These are phyloP conservation scores for Clytia hemisphaerica DNA, from an alignment of 30 jellyfish, hydroid and myxozoan genomes.

Conservation along the genomic window DNA sequence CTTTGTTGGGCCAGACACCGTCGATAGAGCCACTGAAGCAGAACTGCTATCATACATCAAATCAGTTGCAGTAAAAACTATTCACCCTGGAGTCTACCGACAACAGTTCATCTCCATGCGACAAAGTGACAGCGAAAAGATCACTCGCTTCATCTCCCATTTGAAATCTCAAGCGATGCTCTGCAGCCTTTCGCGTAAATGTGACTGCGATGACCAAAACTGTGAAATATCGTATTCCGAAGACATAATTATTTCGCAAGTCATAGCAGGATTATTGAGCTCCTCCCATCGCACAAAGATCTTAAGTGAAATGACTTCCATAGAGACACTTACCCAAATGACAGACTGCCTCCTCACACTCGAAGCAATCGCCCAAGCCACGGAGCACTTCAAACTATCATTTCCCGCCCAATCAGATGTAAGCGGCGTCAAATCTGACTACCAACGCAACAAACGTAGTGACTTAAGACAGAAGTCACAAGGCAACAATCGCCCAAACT, in stretches of 20 bases:
- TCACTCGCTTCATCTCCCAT: slow-evolving; percentile 13
- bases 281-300: neutral
- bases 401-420: neutral
- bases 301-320: neutral
- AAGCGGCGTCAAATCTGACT: slow-evolving; percentile 9
- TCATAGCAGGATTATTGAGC: neutral
- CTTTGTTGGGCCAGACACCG: slow-evolving; percentile 18
- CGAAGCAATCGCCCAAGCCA: slow-evolving; percentile 22
- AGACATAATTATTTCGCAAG: neutral
- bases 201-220: neutral
- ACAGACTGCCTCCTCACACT: neutral
- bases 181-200: neutral
- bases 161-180: slow-evolving; percentile 11
- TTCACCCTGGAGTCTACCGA: slow-evolving; percentile 32
- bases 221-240: neutral
- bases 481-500: too few relatives aligned
- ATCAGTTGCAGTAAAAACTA: slow-evolving; percentile 16
- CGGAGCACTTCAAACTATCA: neutral
- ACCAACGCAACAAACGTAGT: neutral
- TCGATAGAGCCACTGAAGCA: slow-evolving; percentile 20
- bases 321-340: neutral
- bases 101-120: slow-evolving; percentile 2
- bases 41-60: slow-evolving; percentile 16
- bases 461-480: neutral
- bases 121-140: slow-evolving; percentile 25